phyloP scores from a whole-genome alignment of 2,113 vertebrate genomes.

The Alligator sinensis region DNA sequence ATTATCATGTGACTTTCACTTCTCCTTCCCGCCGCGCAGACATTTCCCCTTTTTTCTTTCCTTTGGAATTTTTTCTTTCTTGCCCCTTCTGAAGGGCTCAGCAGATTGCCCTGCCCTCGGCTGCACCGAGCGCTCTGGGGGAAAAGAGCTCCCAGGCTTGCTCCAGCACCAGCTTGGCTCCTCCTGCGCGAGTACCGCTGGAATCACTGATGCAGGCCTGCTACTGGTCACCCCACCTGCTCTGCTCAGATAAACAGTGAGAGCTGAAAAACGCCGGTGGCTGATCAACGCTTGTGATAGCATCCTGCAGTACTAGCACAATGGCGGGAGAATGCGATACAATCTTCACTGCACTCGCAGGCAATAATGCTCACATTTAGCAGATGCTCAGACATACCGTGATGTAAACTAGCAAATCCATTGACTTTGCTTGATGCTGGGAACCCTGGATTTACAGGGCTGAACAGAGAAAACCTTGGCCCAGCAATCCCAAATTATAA shows the following conservation, averaged over 20 bases:
- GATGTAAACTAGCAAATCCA: neutral
- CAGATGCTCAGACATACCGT: neutral
- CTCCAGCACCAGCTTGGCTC: neutral
- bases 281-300: neutral
- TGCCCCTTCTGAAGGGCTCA: neutral
- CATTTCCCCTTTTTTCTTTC: conserved; percentile 73
- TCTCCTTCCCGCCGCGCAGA: conserved; percentile 66
- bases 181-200: neutral
- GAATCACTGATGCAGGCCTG: neutral
- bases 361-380: neutral
- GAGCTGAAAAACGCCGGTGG: neutral
- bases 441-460: neutral
- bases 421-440: neutral
- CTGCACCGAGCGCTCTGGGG: neutral
- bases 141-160: neutral
- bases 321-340: neutral
- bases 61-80: conserved; percentile 70
- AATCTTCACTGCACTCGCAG: neutral
- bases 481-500: neutral
- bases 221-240: neutral
- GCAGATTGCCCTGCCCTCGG: fast-evolving
- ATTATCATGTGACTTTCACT: conserved; percentile 42
- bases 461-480: neutral
- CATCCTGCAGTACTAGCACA: neutral
- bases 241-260: neutral